A percentile compares a stretch with the other conserved stretches of the same genome.
Conservation (phyloP, 1,140 invertebrate genomes). For the Ylistrum balloti region DNA sequence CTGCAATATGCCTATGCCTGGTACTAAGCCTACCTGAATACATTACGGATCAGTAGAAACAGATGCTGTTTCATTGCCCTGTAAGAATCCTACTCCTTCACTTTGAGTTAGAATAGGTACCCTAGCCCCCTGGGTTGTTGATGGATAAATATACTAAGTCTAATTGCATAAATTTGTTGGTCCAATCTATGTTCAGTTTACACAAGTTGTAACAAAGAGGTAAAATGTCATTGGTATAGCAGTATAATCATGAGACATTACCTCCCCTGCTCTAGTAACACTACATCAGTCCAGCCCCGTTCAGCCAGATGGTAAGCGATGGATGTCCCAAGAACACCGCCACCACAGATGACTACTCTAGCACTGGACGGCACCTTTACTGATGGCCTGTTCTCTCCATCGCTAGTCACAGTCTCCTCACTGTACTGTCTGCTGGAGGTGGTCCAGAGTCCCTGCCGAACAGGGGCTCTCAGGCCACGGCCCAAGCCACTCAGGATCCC, state of each 20-base stretch:
- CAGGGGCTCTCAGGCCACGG: background rate
- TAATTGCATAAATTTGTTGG: too few relatives aligned
- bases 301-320: conserved; percentile 96
- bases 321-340: conserved; percentile 95
- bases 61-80: too few relatives aligned
- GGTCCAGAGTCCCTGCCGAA: background rate
- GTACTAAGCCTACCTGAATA: too few relatives aligned
- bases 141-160: too few relatives aligned
- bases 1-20: too few relatives aligned
- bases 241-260: conserved; percentile 72
- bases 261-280: conserved; percentile 92
- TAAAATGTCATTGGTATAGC: too few relatives aligned
- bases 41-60: too few relatives aligned
- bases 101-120: too few relatives aligned
- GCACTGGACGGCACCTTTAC: conserved; percentile 65
- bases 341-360: conserved; percentile 93
- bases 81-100: too few relatives aligned
- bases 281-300: conserved; percentile 91
- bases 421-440: conserved; percentile 2
- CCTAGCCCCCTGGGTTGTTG: too few relatives aligned
- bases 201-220: too few relatives aligned
- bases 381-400: background rate
- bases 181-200: too few relatives aligned
- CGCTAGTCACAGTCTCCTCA: background rate
- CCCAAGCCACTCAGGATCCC: background rate